phyloP scores from a whole-genome alignment of 2,888 invertebrate species.

The Ennomos fuscantarius region DNA sequence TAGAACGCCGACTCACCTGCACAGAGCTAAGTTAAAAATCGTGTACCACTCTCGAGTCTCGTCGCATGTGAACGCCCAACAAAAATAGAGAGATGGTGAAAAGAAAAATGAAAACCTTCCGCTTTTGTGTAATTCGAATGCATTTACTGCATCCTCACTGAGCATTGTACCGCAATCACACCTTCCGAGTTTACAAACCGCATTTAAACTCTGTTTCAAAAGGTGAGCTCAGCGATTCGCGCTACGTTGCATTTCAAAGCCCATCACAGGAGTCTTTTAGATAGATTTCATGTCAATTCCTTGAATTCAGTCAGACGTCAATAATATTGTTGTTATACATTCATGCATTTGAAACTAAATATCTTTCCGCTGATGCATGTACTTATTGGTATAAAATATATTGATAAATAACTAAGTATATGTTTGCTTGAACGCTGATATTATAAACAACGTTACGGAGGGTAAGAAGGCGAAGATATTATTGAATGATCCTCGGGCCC shows the following conservation, averaged over 20 bases:
- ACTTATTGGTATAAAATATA: conserved; percentile 8
- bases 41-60: conserved; percentile 64
- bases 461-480: conserved; percentile 40
- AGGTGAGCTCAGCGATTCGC: conserved; percentile 33
- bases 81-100: conserved; percentile 54
- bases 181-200: conserved; percentile 49
- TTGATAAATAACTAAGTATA: conserved; percentile 6
- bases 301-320: conserved; percentile 44
- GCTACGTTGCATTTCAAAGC: conserved; percentile 49
- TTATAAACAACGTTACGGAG: conserved; percentile 38
- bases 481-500: conserved; percentile 59
- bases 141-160: conserved; percentile 54
- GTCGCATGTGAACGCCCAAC: conserved; percentile 62
- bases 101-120: conserved; percentile 66
- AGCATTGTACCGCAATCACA: conserved; percentile 52
- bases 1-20: conserved; percentile 67
- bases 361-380: no score
- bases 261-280: conserved; percentile 42
- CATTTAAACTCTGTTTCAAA: conserved; percentile 39
- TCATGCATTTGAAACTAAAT: neutral
- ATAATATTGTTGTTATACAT: conserved; percentile 47
- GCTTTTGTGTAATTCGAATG: conserved; percentile 60
- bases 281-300: conserved; percentile 53
- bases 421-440: conserved; percentile 26
- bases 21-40: conserved; percentile 77